Percentiles rank a stretch among this genome's conserved stretches.
phyloP scores from a whole-genome alignment of 2,888 invertebrate species.

The Euphydryas editha region DNA sequence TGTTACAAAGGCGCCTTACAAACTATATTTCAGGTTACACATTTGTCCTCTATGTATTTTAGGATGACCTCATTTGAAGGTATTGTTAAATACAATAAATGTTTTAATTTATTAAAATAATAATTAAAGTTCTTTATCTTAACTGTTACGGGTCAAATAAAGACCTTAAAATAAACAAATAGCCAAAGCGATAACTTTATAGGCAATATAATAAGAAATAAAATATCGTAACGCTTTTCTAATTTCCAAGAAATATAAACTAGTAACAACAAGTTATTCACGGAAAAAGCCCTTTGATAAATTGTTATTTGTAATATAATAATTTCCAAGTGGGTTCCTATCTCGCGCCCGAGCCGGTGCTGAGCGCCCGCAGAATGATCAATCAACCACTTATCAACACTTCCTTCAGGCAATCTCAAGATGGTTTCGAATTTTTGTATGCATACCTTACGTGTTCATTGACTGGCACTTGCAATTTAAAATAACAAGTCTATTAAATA shows the following conservation, averaged over 20 bases:
- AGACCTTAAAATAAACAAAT: no score
- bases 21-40: background rate
- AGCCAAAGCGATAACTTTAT: no score
- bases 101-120: background rate
- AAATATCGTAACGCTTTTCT: background rate
- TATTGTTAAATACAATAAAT: background rate
- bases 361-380: conserved; percentile 34
- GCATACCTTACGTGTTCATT: conserved; percentile 23
- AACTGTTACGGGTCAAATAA: no score
- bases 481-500: background rate
- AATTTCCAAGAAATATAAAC: background rate
- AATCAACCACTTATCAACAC: conserved; percentile 40
- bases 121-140: no score
- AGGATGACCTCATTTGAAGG: background rate
- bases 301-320: conserved; percentile 11
- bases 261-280: background rate
- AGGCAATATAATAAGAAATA: background rate
- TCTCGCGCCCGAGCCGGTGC: conserved; percentile 5
- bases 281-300: background rate
- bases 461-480: conserved; percentile 25
- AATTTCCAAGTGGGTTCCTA: conserved; percentile 9
- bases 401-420: conserved; percentile 36
- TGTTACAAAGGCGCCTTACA: conserved; percentile 6
- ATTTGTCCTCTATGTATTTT: background rate
- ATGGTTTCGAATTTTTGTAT: conserved; percentile 31